Evolutionary conservation across 2,888 invertebrate species (phyloP).

Genomic region (Epistrophe grossulariae): DNA sequence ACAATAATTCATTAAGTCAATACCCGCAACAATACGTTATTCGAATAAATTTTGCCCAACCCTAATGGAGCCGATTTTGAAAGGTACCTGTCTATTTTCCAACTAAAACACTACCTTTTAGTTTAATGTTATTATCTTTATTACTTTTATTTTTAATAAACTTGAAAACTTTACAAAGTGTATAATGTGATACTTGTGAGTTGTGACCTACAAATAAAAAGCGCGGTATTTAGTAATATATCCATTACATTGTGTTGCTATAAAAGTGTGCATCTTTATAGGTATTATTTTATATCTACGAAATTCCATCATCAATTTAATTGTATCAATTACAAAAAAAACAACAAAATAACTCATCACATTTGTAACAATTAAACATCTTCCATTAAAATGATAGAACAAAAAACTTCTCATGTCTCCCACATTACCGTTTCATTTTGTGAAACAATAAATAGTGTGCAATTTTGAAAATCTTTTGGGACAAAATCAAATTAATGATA

Average conservation of each 20-base stretch:
- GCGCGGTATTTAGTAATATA: not conserved
- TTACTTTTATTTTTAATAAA: too few relatives aligned
- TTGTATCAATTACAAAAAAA: not conserved
- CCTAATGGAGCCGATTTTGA: too few relatives aligned
- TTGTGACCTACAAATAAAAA: not conserved
- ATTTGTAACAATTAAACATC: not conserved
- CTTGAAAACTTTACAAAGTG: too few relatives aligned
- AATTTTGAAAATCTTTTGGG: not conserved
- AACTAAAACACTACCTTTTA: too few relatives aligned
- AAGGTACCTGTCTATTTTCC: too few relatives aligned
- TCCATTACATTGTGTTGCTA: not conserved
- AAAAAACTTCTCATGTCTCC: not conserved
- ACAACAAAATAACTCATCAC: not conserved
- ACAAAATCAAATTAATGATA: not conserved
- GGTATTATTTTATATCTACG: not conserved
- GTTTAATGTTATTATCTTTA: too few relatives aligned
- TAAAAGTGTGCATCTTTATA: not conserved
- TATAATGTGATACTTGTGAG: too few relatives aligned
- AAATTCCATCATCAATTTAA: not conserved
- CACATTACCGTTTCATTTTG: not conserved
- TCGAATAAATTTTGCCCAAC: too few relatives aligned
- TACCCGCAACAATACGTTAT: too few relatives aligned
- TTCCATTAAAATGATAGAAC: not conserved
- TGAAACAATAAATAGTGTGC: not conserved
- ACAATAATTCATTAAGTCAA: too few relatives aligned